Base-by-base conservation (phyloP, 2,888 invertebrate species). In the Noctua fimbriata region DNA sequence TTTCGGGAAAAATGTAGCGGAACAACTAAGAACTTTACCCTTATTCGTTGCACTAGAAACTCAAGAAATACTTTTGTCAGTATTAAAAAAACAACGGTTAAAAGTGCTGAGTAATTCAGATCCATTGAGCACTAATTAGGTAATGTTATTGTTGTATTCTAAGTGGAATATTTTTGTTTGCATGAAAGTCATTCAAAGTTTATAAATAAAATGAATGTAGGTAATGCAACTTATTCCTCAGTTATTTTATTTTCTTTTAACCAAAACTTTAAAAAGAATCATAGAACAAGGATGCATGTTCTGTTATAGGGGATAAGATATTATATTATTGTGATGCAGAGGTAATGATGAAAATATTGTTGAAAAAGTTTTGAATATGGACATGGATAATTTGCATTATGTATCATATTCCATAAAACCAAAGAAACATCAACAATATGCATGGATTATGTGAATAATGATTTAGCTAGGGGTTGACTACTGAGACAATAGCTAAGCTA, bases 11-110 rank as follows among this genome's bases (percentile, higher is more conserved):
- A 86, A 89, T 69, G 67, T 90, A 7, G 87, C 89, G 24, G 83
- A 87, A 44, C 89, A 90, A 69, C 70, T 90, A 49, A 81, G 85
- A 70, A 81, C 77, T 44, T 69, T 89, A 69, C 89, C 89, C 2
- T 32, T 89, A 58, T 6, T 67, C 24, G 75, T 82, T 52, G 89
- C 89, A 32, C 80, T 89, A 67, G 86, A 90, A 79, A 88, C 89
- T 7, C 83, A 83, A 74, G 66, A 83, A 72, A 77, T 72, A 55
- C 79, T 83, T 44, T 58, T 83, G 21, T 58, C 79, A 18, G 69
- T 80, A 52, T 75, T 83, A 58, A 83, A 69, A 65, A 74, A 75
- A 5, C 83, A 83, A n/a, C n/a, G 83, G 52, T 49, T 75, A 28
- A 76, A 83, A 69, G 55, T 83, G 18, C 52, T 79, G 32, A 47